Percentiles rank a stretch among this genome's conserved stretches.
These are phyloP conservation scores for Hermaeophaga mercurialis DNA, from an alignment of 2,888 invertebrate species.

Conservation along the genomic window DNA sequence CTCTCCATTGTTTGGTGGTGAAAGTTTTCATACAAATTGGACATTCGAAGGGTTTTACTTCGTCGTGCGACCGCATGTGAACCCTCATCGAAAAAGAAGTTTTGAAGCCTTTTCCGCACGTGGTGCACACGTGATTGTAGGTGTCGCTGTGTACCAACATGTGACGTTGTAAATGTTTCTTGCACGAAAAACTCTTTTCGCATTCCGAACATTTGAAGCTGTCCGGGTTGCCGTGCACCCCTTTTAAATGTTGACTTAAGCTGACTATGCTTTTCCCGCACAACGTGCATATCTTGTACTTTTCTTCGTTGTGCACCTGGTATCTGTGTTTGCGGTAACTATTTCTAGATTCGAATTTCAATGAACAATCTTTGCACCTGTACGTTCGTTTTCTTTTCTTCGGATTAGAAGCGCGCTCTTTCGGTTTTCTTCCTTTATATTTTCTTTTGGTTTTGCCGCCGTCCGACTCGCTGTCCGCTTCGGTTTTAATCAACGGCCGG, in stretches of 20 bases:
- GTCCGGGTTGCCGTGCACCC: conserved; percentile 33
- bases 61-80: conserved; percentile 41
- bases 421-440: not conserved
- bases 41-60: conserved; percentile 46
- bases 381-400: not conserved
- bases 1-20: conserved; percentile 50
- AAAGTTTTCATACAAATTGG: conserved; percentile 51
- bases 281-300: conserved; percentile 49
- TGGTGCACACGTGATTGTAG: conserved; percentile 58
- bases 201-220: conserved; percentile 35
- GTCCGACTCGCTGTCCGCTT: conserved; percentile 4
- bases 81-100: conserved; percentile 39
- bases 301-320: conserved; percentile 30
- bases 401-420: not conserved
- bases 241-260: conserved; percentile 30
- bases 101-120: conserved; percentile 58
- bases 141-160: conserved; percentile 54
- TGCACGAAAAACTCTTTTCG: conserved; percentile 40
- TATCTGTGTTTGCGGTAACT: conserved; percentile 33
- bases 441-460: not conserved
- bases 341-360: conserved; percentile 32
- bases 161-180: conserved; percentile 38
- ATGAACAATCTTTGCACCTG: conserved; percentile 30
- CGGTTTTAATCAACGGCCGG: conserved; percentile 8
- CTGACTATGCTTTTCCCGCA: conserved; percentile 51